phyloP scores from a whole-genome alignment of 2,888 invertebrate species.

The Trissolcus brochymenae region DNA sequence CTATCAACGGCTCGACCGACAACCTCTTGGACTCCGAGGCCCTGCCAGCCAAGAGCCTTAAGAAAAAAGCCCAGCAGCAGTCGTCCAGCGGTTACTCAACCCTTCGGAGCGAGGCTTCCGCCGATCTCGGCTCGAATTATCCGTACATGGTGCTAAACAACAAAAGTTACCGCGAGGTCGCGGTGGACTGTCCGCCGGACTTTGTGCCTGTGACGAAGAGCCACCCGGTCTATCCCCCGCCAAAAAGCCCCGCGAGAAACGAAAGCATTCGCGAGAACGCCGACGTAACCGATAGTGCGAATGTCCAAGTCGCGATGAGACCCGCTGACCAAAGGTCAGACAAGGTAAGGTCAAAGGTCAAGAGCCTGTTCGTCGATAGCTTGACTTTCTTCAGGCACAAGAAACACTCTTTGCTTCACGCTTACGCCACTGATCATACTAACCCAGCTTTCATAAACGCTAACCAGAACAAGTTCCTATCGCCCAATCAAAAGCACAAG shows the following conservation, averaged over 20 bases:
- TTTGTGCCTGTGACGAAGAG: conserved; percentile 72
- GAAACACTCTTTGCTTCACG: conserved; percentile 62
- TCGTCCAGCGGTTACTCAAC: conserved; percentile 74
- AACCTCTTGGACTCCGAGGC: conserved; percentile 63
- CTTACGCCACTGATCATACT: conserved; percentile 61
- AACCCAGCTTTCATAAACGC: conserved; percentile 40
- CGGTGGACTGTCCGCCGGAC: conserved; percentile 74
- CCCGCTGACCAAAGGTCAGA: conserved; percentile 58
- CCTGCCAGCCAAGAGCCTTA: conserved; percentile 56
- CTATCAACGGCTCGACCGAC: conserved; percentile 65
- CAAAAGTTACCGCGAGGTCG: conserved; percentile 70
- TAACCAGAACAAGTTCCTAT: conserved; percentile 29
- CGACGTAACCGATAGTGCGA: conserved; percentile 39
- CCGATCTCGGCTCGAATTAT: conserved; percentile 63
- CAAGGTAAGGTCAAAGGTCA: conserved; percentile 74
- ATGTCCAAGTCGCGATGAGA: conserved; percentile 47
- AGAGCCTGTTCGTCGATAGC: conserved; percentile 69
- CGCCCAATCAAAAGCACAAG: conserved; percentile 23
- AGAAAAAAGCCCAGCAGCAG: conserved; percentile 68
- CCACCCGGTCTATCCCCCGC: conserved; percentile 75
- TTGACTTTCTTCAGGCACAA: conserved; percentile 60
- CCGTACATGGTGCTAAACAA: conserved; percentile 68
- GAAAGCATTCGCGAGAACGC: conserved; percentile 19
- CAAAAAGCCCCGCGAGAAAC: conserved; percentile 61
- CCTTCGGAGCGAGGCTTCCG: conserved; percentile 70